Conservation (phyloP, 2,113 vertebrate species). For the Xiphophorus maculatus region DNA sequence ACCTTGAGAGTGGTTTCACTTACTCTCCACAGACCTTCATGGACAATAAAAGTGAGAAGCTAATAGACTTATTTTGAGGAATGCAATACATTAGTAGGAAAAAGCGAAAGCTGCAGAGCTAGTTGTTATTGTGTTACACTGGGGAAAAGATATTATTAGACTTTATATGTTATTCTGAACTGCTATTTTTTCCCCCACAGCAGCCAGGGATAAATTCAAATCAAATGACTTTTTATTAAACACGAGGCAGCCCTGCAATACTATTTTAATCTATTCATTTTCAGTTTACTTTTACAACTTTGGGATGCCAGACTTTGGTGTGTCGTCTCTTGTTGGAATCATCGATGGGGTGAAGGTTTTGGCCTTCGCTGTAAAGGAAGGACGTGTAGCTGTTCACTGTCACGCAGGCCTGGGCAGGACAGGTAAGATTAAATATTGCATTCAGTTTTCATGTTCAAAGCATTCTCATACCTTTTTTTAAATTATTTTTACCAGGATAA, state of each 20-base stretch:
- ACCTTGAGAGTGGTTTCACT: constrained; percentile 81
- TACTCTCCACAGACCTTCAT: constrained; percentile 84
- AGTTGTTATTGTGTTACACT: not conserved
- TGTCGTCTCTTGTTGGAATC: constrained; percentile 76
- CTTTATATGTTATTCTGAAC: not conserved
- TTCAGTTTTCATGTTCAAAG: not conserved
- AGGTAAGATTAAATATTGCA: constrained; percentile 57
- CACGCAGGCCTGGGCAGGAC: constrained; percentile 85
- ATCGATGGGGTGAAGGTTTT: constrained; percentile 84
- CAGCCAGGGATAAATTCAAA: too few species aligned
- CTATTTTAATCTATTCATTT: constrained; percentile 28
- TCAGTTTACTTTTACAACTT: constrained; percentile 87
- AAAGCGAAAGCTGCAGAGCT: not conserved
- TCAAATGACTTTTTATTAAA: not conserved
- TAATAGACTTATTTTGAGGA: not conserved
- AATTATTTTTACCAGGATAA: too few species aligned
- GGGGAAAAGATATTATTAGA: not conserved
- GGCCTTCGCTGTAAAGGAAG: constrained; percentile 80
- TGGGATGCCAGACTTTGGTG: constrained; percentile 83
- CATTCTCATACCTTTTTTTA: not conserved
- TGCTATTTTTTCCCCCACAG: not conserved
- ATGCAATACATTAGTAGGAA: not conserved
- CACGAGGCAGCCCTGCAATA: not conserved
- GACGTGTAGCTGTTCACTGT: constrained; percentile 84
- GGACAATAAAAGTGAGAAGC: constrained; percentile 81